Base-by-base conservation (phyloP, 2,113 vertebrate genomes). In the Clupea harengus region DNA sequence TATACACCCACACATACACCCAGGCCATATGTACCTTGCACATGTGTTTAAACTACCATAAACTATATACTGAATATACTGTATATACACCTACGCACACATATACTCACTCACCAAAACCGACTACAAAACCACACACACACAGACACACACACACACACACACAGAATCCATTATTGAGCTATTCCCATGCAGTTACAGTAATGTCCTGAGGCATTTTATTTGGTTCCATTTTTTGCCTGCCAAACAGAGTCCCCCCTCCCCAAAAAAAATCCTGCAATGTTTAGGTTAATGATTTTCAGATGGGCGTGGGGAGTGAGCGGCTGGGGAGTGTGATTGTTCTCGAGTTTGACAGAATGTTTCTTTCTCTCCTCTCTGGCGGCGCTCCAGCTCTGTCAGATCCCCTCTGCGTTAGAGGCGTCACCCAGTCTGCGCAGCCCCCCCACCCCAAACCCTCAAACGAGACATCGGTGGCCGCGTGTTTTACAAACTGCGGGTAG, bases 201-300 rank as follows among this genome's bases (percentile, higher is more conserved):
- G 94, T 96, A 94, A 96, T 95, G 95, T 95, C 94, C 93, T 93
- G 88, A 90, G 91, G 96, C 95, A 95, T 94, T 92, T 94, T 95
- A 84, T 88, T 84, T 86, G 64, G 88, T 95, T 96, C 94, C 95
- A 93, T 86, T 89, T 87, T 83, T 95, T 7, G 18, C 94, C 94
- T 95, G 93, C 95, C 93, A 96, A 96, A 95, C 95, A 75, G 9
- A 9, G 39, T 28, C 67, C n/a, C n/a, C 22, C 57, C 57, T 2
- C 28, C 25, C 67, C 25, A 96, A 96, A 95, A 15, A 52, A 54
- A 54, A 54, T 54, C 52, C 95, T 95, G 93, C 95, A 96, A 95
- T 96, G 96, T 96, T 97, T 93, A 92, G 91, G 92, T 93, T 97
- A 98, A 98, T 97, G 95, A 95, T 94, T 98, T 97, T 97, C 97